A percentile compares a stretch with the other conserved stretches of the same genome.
phyloP scores from a whole-genome alignment of 2,113 vertebrate species.

The Nanger granti region DNA sequence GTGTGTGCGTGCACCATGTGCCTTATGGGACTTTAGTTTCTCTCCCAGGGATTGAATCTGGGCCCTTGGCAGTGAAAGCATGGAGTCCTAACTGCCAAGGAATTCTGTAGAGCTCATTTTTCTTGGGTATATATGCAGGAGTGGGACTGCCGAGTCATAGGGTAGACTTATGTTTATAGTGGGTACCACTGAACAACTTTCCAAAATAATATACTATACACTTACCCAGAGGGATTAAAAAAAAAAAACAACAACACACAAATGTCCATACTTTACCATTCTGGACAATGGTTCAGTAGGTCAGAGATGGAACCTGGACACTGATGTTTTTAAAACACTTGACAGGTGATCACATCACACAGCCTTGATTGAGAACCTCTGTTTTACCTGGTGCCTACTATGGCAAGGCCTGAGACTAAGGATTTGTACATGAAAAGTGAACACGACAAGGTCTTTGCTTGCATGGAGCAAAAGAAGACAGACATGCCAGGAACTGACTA shows the following conservation, averaged over 20 bases:
- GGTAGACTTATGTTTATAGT: neutral
- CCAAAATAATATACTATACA: neutral
- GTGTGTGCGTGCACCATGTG: neutral
- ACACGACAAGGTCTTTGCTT: neutral
- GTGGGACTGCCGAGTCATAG: neutral
- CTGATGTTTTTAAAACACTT: neutral
- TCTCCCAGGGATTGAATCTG: neutral
- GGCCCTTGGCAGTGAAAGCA: neutral
- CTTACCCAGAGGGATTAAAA: neutral
- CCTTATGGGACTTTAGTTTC: neutral
- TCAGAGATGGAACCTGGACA: neutral
- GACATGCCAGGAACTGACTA: neutral
- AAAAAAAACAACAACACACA: neutral
- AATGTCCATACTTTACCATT: neutral
- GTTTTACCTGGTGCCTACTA: neutral
- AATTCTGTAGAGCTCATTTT: neutral
- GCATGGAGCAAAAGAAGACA: neutral
- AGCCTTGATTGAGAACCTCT: neutral
- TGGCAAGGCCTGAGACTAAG: neutral
- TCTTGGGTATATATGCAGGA: neutral
- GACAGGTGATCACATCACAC: neutral
- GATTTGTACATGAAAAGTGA: neutral
- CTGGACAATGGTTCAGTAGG: neutral
- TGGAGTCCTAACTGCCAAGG: neutral
- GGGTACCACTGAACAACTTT: neutral